Percentiles rank a stretch among this genome's conserved stretches.
These are phyloP conservation scores for Corythornis vintsioides DNA, from an alignment of 2,113 vertebrate species.

Conservation along the genomic window DNA sequence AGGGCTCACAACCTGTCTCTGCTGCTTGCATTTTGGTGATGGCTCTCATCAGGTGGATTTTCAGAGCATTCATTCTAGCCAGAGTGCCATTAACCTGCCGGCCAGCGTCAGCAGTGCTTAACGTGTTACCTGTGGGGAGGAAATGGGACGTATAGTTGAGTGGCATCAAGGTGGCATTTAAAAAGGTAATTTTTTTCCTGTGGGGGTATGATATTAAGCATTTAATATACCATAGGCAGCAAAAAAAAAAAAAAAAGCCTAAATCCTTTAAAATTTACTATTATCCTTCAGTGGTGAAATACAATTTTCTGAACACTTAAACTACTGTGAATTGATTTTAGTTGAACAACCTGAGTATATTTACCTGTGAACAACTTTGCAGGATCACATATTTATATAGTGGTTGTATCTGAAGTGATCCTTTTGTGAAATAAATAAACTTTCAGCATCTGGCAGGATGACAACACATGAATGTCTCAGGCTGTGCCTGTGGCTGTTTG, in stretches of 20 bases:
- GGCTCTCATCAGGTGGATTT: slow-evolving; percentile 73
- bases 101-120: slow-evolving; percentile 74
- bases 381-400: not conserved
- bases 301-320: not conserved
- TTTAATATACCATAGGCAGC: not conserved
- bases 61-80: slow-evolving; percentile 76
- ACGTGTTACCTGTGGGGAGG: slow-evolving; percentile 74
- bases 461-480: not conserved
- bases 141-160: not conserved
- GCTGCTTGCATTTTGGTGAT: slow-evolving; percentile 75
- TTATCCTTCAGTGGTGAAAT: not conserved
- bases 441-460: not conserved
- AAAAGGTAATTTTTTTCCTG: not conserved
- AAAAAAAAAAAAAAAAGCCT: not conserved
- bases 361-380: not conserved
- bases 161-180: not conserved
- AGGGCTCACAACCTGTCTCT: slow-evolving; percentile 78
- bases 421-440: not conserved
- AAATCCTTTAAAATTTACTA: not conserved
- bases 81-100: slow-evolving; percentile 82
- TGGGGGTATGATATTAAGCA: not conserved
- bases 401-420: not conserved
- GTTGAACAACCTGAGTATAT: not conserved
- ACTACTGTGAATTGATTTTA: not conserved
- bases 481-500: not conserved